These are phyloP conservation scores for Polypedilum vanderplanki DNA, from an alignment of 1,140 invertebrate species.

Conservation along the genomic window DNA sequence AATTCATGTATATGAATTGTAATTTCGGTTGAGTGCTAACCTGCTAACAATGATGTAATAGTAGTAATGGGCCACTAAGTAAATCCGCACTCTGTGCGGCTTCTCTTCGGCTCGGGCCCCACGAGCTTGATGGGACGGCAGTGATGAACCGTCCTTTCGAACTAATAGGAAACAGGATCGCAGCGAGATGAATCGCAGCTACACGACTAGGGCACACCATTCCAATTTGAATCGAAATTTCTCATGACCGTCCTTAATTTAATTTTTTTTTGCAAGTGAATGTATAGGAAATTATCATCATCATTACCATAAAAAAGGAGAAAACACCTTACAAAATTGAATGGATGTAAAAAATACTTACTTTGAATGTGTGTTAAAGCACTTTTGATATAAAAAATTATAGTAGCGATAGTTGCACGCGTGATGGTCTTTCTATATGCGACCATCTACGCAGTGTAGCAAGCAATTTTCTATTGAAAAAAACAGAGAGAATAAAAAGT, in stretches of 20 bases:
- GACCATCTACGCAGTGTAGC: background rate
- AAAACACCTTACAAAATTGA: too few relatives aligned
- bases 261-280: background rate
- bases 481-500: background rate
- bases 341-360: background rate
- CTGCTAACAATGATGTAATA: constrained; percentile 32
- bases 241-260: constrained; percentile 29
- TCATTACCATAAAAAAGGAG: too few relatives aligned
- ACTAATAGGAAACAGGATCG: constrained; percentile 30
- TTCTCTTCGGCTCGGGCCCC: constrained; percentile 30
- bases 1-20: background rate
- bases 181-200: constrained; percentile 27
- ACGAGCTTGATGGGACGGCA: constrained; percentile 29
- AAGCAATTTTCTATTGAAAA: background rate
- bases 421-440: background rate
- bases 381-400: constrained; percentile 29
- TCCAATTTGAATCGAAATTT: constrained; percentile 24
- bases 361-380: constrained; percentile 27
- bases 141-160: constrained; percentile 24
- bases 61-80: constrained; percentile 30
- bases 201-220: constrained; percentile 30
- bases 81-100: constrained; percentile 30
- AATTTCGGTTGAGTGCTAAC: background rate
- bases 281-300: too few relatives aligned
- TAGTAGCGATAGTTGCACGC: background rate